Evolutionary conservation across 2,797 vertebrate species (phyloP).

Genomic region (Phylloscopus collybita): DNA sequence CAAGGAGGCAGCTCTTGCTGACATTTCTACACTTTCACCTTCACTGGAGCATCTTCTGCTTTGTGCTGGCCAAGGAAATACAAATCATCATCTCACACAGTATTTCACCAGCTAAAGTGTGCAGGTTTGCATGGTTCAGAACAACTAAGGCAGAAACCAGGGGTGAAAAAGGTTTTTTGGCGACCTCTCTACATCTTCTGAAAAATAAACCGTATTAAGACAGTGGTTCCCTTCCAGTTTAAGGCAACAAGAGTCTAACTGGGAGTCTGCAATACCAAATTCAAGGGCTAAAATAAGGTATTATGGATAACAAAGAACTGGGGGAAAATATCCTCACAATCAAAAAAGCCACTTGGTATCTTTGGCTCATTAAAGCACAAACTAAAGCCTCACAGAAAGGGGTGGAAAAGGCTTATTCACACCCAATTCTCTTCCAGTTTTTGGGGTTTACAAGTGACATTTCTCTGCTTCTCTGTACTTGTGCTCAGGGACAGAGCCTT

Average conservation of each 20-base stretch:
- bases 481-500: neutral
- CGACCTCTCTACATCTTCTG: neutral
- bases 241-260: neutral
- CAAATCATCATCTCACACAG: neutral
- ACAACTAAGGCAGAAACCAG: neutral
- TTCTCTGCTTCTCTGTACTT: neutral
- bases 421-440: neutral
- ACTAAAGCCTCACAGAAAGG: neutral
- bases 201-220: neutral
- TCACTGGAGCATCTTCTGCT: neutral
- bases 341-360: neutral
- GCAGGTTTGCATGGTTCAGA: neutral
- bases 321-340: neutral
- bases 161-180: neutral
- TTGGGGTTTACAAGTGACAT: neutral
- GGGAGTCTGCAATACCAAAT: neutral
- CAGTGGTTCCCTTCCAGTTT: neutral
- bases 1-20: neutral
- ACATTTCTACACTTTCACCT: neutral
- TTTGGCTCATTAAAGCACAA: neutral
- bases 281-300: neutral
- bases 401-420: neutral
- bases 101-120: neutral
- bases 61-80: neutral
- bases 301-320: fast-evolving